Evolutionary conservation across 2,113 vertebrate genomes (phyloP), one percentile per base, ranked within the genome.

Genomic region (Burhinus bistriatus): DNA sequence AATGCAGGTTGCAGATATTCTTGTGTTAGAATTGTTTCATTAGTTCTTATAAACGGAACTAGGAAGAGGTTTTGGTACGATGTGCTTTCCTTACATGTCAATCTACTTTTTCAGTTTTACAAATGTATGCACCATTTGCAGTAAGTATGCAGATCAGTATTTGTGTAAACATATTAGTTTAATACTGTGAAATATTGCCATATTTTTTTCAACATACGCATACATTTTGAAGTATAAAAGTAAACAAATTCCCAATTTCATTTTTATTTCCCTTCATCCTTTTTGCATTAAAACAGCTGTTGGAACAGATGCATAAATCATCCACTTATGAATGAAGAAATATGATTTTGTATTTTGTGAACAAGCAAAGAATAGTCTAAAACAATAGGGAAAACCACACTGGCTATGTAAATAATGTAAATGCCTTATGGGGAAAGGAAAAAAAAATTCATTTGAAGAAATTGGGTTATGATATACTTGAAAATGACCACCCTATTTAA

Each of bases 231-330:
- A 66, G 16, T 57, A 86, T 45, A 95, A 91, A 93, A 93, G 55
- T 44, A 90, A 65, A 75, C 58, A 91, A 95, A 94, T 83, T 34
- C 64, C 47, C 49, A 58, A 57, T 79, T 95, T 96, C 3, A 75
- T 82, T 77, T 97, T 95, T 94, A 45, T 94, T 83, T 97, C 27
- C 83, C 72, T 92, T 97, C 75, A 91, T 36, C 45, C 55, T 83
- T 93, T 95, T 93, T 82, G 55, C 75, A 90, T 84, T 86, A 94
- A 97, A 95, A 52, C 36, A 97, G 75, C 81, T 15, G 64, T 94
- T 90, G 47, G 38, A 91, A 82, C 14, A 57, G 78, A 87, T 75
- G 25, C 34, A 90, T 96, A 95, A 97, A 65, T 97, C 89, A 96
- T 71, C 55, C 25, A 64, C 8, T 96, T 93, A 95, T 58, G 64